Evolutionary conservation across 1,140 invertebrate genomes (phyloP), one percentile per base, ranked within the genome.

Genomic region (Cydia pomonella): DNA sequence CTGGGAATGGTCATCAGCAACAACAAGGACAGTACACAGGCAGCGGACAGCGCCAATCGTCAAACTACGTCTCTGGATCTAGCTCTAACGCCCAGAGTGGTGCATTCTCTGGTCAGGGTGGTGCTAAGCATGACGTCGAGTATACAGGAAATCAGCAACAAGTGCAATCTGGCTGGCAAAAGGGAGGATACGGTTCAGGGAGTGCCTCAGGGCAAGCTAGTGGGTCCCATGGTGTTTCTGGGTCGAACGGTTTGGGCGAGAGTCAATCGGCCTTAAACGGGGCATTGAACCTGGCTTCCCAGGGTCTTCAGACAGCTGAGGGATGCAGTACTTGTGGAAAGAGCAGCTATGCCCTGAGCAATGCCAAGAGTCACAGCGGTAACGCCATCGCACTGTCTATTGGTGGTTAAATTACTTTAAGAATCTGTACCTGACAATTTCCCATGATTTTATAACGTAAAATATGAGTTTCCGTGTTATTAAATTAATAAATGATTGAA

Each of bases 311-410:
- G 18, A 76, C 85, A 6, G 77, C 85, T 10, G 12, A 72, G 5
- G 82, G 80, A 6, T 92, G 90, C 75, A 84, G 80, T 62, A 86
- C 89, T 23, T 92, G 88, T 74, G 84, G 86, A 10, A 91, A 87
- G 72, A 84, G 82, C 72, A 85, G 79, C 50, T 91, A 86, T 59
- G 89, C 91, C 18, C 79, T 87, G 0, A 90, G 89, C 64, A 92
- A 90, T 47, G 90, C 88, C 69, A 90, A 86, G 73, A 90, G 87
- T 69, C 71, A 85, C 74, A 87, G 79, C 72, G 90, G 90, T 7
- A 79, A 80, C 16, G 90, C 90, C 2, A 75, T 92, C 0, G 87
- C 90, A 2, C 75, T 92, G 3, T 87, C 89, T 10, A 84, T 91
- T 41, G 77, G 79, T 9, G 83, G 81, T 73, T 84, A 76, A 76